Evolutionary conservation across 1,140 invertebrate species (phyloP).

Genomic region (Mesaphorura yosii): DNA sequence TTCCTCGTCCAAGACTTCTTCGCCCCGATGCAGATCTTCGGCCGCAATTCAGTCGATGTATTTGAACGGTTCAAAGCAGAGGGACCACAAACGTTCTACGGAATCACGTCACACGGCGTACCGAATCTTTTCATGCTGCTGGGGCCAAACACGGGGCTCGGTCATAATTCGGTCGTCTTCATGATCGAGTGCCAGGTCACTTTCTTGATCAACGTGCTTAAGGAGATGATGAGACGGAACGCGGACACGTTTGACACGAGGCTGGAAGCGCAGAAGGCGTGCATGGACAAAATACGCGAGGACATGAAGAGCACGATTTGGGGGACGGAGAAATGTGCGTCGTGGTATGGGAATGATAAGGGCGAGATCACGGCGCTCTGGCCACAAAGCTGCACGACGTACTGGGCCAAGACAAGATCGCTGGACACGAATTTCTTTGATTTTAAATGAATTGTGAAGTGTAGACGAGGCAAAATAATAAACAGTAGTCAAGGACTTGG

Average conservation of each 20-base stretch:
- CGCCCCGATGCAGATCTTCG: slow-evolving; percentile 8
- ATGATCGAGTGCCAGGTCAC: slow-evolving; percentile 14
- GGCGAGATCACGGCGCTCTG: slow-evolving; percentile 10
- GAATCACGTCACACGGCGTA: background rate
- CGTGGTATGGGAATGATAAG: slow-evolving; percentile 12
- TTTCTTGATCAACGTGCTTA: background rate
- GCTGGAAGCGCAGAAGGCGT: slow-evolving; percentile 5
- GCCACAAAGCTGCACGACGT: slow-evolving; percentile 8
- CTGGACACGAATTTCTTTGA: background rate
- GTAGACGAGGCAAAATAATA: no score
- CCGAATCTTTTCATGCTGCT: slow-evolving; percentile 16
- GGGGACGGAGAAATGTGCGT: slow-evolving; percentile 8
- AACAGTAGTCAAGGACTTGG: no score
- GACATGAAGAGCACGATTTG: slow-evolving; percentile 15
- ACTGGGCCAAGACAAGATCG: slow-evolving; percentile 5
- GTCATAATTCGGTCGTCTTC: slow-evolving; percentile 12
- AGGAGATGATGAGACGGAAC: slow-evolving; percentile 1
- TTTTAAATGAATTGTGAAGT: background rate
- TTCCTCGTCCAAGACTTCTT: slow-evolving; percentile 19
- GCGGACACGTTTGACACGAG: slow-evolving; percentile 2
- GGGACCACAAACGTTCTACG: slow-evolving; percentile 1
- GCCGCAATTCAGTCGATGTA: slow-evolving; percentile 2
- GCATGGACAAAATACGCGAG: background rate
- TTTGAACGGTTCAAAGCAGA: background rate
- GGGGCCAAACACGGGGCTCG: slow-evolving; percentile 17